A percentile compares a stretch with the other conserved stretches of the same genome.
These are phyloP conservation scores for Coremacera marginata DNA, from an alignment of 2,888 invertebrate species.

Conservation along the genomic window DNA sequence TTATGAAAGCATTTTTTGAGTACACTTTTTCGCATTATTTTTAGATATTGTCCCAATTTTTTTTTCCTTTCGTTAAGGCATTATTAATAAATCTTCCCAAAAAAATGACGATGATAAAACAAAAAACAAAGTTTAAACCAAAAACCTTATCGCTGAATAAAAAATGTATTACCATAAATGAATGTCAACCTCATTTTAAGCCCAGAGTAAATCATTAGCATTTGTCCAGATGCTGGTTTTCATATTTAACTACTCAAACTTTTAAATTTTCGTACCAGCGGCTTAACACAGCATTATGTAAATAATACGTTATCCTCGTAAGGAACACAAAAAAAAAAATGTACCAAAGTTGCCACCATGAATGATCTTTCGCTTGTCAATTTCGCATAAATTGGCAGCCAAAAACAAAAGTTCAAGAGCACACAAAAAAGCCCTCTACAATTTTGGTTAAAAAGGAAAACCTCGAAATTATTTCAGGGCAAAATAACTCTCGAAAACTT, in stretches of 20 bases:
- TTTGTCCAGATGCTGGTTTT: neutral
- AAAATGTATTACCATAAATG: too few relatives aligned
- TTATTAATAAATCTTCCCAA: too few relatives aligned
- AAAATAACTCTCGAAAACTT: constrained; percentile 11
- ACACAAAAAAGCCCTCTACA: neutral
- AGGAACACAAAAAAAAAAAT: neutral
- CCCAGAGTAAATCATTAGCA: too few relatives aligned
- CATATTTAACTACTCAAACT: constrained; percentile 2
- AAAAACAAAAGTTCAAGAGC: neutral
- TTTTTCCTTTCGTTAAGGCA: too few relatives aligned
- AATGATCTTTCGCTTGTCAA: constrained; percentile 2
- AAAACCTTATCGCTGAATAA: too few relatives aligned
- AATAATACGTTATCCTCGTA: neutral
- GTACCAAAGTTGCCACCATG: constrained; percentile 11
- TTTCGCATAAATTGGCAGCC: constrained; percentile 17
- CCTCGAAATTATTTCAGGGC: neutral
- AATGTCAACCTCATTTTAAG: too few relatives aligned
- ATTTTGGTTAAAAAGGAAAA: neutral
- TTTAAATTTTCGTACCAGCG: neutral
- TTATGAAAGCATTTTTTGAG: too few relatives aligned
- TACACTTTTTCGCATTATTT: too few relatives aligned
- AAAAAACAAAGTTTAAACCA: too few relatives aligned
- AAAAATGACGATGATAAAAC: too few relatives aligned
- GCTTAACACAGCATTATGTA: constrained; percentile 16
- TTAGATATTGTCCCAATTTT: too few relatives aligned